phyloP scores from a whole-genome alignment of 2,113 vertebrate species.

The Caracal caracal region DNA sequence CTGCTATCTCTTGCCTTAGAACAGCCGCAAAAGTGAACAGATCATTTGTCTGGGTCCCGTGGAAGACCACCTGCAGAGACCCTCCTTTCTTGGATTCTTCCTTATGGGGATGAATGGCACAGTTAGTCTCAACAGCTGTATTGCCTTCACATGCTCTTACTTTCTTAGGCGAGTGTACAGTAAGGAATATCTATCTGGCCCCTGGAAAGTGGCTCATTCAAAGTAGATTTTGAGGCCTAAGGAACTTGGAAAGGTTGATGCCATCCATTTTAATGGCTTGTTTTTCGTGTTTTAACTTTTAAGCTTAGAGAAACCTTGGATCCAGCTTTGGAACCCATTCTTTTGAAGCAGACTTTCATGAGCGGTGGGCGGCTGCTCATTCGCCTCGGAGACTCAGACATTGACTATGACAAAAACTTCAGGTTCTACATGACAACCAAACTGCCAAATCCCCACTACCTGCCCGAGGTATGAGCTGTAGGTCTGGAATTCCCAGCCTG shows the following conservation, averaged over 20 bases:
- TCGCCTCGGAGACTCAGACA: constrained; percentile 91
- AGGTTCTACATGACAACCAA: constrained; percentile 94
- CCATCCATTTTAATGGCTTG: neutral
- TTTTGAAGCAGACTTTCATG: constrained; percentile 92
- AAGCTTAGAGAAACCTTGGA: constrained; percentile 92
- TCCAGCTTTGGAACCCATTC: constrained; percentile 90
- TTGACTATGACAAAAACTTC: constrained; percentile 92
- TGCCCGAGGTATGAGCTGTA: constrained; percentile 89
- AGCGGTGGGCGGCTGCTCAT: constrained; percentile 89
- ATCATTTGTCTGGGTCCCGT: neutral
- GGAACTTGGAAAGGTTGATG: neutral
- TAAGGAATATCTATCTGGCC: neutral
- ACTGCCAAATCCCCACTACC: constrained; percentile 93
- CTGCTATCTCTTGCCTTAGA: neutral
- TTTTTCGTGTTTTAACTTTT: neutral
- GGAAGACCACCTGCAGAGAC: neutral
- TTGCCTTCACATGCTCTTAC: neutral
- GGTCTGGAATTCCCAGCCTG: neutral
- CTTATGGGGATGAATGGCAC: neutral
- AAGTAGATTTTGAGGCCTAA: neutral
- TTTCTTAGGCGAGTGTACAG: neutral
- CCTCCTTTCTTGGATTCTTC: neutral
- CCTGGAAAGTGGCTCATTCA: neutral
- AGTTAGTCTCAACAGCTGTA: neutral
- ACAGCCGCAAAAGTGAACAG: neutral